Conservation (phyloP, 2,113 vertebrate genomes). For the Acrocephalus arundinaceus region DNA sequence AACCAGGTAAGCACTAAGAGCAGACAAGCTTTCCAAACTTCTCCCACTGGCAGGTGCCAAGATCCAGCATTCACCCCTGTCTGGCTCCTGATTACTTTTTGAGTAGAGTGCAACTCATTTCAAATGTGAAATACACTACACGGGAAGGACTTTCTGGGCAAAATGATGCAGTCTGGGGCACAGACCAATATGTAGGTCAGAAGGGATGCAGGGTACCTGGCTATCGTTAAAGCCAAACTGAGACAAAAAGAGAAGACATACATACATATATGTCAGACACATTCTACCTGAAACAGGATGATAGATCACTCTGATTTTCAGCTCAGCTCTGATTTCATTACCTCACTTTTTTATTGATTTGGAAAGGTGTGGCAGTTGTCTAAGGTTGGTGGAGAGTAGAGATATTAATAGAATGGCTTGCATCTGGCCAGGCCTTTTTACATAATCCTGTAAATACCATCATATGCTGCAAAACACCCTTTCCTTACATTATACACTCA, state of each 20-base stretch:
- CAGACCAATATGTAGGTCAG: not conserved
- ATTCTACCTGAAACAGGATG: not conserved
- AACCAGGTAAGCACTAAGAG: not conserved
- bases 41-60: not conserved
- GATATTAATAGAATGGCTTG: not conserved
- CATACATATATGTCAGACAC: not conserved
- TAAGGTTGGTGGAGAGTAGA: not conserved
- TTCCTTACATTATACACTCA: not conserved
- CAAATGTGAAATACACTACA: not conserved
- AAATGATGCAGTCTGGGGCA: not conserved
- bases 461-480: not conserved
- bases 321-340: not conserved
- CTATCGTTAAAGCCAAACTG: not conserved
- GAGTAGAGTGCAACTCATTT: not conserved
- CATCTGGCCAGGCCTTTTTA: not conserved
- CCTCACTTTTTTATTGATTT: not conserved
- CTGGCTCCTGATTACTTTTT: not conserved
- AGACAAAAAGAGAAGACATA: not conserved
- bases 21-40: not conserved
- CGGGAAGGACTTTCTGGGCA: not conserved
- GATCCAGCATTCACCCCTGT: fast-evolving
- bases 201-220: not conserved
- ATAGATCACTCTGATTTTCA: not conserved
- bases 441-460: not conserved
- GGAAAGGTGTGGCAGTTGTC: not conserved